Base-by-base conservation (phyloP, 2,888 invertebrate genomes). In the Monopis laevigella region DNA sequence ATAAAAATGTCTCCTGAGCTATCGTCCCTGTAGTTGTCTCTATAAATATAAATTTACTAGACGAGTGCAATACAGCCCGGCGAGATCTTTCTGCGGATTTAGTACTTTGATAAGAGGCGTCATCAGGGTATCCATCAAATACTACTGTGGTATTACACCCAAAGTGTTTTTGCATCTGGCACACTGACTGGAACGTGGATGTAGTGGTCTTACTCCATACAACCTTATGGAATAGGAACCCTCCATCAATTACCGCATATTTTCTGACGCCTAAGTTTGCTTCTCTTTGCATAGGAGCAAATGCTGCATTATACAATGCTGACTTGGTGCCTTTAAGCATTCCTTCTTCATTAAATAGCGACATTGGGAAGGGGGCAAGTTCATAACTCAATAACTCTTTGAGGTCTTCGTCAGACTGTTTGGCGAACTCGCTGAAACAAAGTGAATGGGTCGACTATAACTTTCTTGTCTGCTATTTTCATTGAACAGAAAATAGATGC, bases 301-400 rank as follows among this genome's bases (percentile, higher is more conserved):
- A 68, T 72, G 2, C 51, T 78, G 11, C n/a, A n/a, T n/a, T n/a
- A 32, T 32, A 36, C 8, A 19, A 36, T 5, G 72, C 65, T 1
- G 80, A 81, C 48, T 48, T 77, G 2, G 69, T 69, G 4, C 55
- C 61, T 46, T 73, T 75, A 45, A 68, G 74, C 35, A 49, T 59
- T 27, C 38, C 45, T 28, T 47, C 38, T 50, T 56, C 45, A 56
- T 58, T 42, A 28, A 46, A 16, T 3, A 43, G 19, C 8, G 19
- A 34, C 34, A 34, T 14, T 7, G 34, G 34, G 34, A 34, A 34
- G 17, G 34, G 34, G 6, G 34, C 34, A 8, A 34, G 17, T 14
- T 34, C 34, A 34, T 34, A 34, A 11, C 19, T 36, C 5, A 29
- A 29, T 7, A n/a, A 29, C 5, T 29, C 11, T 11, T 11, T 29